A percentile compares a stretch with the other conserved stretches of the same genome.
Evolutionary conservation across 64 coral and sea anemone genomes (phyloP).

Genomic region (Astreopora myriophthalma): DNA sequence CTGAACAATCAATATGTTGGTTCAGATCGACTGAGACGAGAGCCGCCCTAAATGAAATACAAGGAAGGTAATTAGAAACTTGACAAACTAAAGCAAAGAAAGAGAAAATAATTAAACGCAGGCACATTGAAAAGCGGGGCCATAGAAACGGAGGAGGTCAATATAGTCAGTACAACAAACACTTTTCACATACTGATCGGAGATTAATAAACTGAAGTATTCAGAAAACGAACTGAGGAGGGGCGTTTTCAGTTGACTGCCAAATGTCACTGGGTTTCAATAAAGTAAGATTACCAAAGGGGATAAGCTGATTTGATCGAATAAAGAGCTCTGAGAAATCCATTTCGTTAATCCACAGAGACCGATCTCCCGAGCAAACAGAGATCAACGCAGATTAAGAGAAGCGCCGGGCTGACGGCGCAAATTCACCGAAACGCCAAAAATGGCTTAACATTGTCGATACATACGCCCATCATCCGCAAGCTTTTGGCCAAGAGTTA

Average conservation of each 20-base stretch:
- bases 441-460: too few relatives aligned
- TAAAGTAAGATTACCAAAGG: background rate
- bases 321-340: background rate
- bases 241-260: background rate
- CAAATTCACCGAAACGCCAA: background rate
- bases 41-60: background rate
- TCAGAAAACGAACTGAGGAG: background rate
- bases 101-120: background rate
- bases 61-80: background rate
- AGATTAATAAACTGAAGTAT: conserved; percentile 13
- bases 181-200: background rate
- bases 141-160: too few relatives aligned
- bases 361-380: background rate
- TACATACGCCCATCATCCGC: too few relatives aligned
- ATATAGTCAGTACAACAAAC: background rate
- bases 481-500: too few relatives aligned
- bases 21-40: background rate
- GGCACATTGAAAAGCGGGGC: background rate
- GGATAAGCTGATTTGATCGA: conserved; percentile 23
- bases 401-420: background rate
- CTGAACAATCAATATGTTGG: conserved; percentile 6
- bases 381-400: background rate
- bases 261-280: background rate
- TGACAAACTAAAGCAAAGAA: background rate
- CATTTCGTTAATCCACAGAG: conserved; percentile 10